Percentiles rank a stretch among this genome's conserved stretches.
phyloP scores from a whole-genome alignment of 2,888 invertebrate species.

The Zygothrica quintamaculata region DNA sequence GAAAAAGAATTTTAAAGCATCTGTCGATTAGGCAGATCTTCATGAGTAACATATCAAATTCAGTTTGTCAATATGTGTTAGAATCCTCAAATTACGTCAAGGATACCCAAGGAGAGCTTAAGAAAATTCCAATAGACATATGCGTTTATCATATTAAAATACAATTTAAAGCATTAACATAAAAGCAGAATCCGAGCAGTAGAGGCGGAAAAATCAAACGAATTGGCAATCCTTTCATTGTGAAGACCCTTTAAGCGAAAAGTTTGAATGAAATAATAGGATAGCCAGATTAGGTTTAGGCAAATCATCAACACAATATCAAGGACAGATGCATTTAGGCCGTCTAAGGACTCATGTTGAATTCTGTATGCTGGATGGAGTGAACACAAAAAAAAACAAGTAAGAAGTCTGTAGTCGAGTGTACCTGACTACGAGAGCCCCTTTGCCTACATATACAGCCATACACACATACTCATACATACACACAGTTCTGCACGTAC shows the following conservation, averaged over 20 bases:
- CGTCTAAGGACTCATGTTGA: conserved; percentile 6
- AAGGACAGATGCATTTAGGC: conserved; percentile 55
- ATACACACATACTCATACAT: too few relatives aligned
- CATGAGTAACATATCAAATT: neutral
- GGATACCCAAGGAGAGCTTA: conserved; percentile 36
- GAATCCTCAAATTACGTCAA: neutral
- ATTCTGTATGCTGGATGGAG: too few relatives aligned
- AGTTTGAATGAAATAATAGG: neutral
- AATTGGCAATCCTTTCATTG: conserved; percentile 54
- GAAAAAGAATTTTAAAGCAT: too few relatives aligned
- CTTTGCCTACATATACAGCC: too few relatives aligned
- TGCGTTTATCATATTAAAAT: conserved; percentile 74
- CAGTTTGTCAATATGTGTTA: conserved; percentile 37
- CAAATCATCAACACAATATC: conserved; percentile 62
- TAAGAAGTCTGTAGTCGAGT: too few relatives aligned
- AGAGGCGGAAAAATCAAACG: conserved; percentile 40
- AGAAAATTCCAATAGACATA: conserved; percentile 66
- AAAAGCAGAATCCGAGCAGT: conserved; percentile 11
- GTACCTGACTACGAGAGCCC: too few relatives aligned
- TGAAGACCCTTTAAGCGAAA: conserved; percentile 1
- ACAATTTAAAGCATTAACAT: conserved; percentile 56
- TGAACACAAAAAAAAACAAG: too few relatives aligned
- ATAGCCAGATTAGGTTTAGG: conserved; percentile 49
- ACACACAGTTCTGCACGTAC: too few relatives aligned
- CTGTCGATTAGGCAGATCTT: too few relatives aligned